Conservation (phyloP, 1,140 invertebrate species). For the Hypsibius dujardini region DNA sequence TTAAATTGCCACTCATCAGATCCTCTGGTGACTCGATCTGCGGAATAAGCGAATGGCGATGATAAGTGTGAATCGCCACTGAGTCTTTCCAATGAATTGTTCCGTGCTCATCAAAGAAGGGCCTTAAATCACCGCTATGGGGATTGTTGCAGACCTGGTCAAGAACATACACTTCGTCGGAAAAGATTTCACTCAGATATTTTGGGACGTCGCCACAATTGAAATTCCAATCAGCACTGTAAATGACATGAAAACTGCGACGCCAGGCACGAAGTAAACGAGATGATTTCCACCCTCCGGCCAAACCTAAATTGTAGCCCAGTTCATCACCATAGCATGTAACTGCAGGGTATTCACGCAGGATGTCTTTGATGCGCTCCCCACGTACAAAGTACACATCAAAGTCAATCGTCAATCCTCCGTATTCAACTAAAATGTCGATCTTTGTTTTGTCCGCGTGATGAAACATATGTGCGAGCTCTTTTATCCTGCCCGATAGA, state of each 20-base stretch:
- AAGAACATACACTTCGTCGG: neutral
- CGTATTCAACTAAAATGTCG: conserved; percentile 3
- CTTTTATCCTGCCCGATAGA: neutral
- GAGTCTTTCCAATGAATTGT: neutral
- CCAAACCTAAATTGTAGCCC: conserved; percentile 9
- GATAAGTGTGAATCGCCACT: conserved; percentile 1
- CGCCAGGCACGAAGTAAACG: neutral
- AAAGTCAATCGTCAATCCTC: neutral
- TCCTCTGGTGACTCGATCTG: neutral
- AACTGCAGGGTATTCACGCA: neutral
- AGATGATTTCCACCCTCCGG: neutral
- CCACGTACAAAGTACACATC: conserved; percentile 13
- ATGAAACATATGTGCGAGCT: neutral
- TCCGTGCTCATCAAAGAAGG: neutral
- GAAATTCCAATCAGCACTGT: conserved; percentile 2
- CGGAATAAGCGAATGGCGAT: neutral
- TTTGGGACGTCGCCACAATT: conserved; percentile 2
- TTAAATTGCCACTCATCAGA: neutral
- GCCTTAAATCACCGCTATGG: neutral
- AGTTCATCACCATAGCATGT: conserved; percentile 6
- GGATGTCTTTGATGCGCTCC: conserved; percentile 10
- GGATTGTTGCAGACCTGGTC: neutral
- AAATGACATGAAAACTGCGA: neutral
- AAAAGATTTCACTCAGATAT: neutral
- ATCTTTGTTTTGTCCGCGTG: neutral